A percentile compares a stretch with the other conserved stretches of the same genome.
These are phyloP conservation scores for Rhinatrema bivittatum DNA, from an alignment of 2,797 vertebrate genomes.

Conservation along the genomic window DNA sequence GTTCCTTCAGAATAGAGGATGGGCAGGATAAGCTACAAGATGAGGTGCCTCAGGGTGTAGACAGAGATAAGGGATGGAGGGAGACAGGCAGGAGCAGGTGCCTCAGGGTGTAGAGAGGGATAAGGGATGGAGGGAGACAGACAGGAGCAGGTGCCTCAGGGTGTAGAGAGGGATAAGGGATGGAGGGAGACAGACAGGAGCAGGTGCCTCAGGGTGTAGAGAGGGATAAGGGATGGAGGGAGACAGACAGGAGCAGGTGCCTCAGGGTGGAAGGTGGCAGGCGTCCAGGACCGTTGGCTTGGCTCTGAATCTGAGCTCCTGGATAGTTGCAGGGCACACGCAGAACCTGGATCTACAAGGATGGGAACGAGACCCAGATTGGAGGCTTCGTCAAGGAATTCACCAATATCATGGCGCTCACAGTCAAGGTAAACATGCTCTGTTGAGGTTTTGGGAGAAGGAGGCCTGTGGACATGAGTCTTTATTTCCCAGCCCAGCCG, in stretches of 20 bases:
- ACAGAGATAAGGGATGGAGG: too few species aligned
- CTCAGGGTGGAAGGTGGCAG: too few species aligned
- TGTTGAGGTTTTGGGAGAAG: too few species aligned
- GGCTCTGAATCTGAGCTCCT: not conserved
- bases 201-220: not conserved
- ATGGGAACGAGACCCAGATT: slow-evolving; percentile 17
- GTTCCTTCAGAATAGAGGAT: not conserved
- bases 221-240: too few species aligned
- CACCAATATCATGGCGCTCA: slow-evolving; percentile 32
- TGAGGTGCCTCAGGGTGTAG: too few species aligned
- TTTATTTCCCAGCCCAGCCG: too few species aligned
- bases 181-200: not conserved
- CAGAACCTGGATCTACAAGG: slow-evolving; percentile 19
- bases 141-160: not conserved
- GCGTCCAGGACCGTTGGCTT: not conserved
- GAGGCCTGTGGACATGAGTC: too few species aligned
- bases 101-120: not conserved
- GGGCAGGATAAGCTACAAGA: too few species aligned
- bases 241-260: too few species aligned
- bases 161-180: not conserved
- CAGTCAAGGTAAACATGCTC: slow-evolving; percentile 26
- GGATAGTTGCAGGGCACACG: not conserved
- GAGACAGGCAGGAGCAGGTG: not conserved
- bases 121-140: not conserved
- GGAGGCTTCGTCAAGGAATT: slow-evolving; percentile 34